phyloP scores from a whole-genome alignment of 2,797 vertebrate genomes.

The Labeo calbasu region DNA sequence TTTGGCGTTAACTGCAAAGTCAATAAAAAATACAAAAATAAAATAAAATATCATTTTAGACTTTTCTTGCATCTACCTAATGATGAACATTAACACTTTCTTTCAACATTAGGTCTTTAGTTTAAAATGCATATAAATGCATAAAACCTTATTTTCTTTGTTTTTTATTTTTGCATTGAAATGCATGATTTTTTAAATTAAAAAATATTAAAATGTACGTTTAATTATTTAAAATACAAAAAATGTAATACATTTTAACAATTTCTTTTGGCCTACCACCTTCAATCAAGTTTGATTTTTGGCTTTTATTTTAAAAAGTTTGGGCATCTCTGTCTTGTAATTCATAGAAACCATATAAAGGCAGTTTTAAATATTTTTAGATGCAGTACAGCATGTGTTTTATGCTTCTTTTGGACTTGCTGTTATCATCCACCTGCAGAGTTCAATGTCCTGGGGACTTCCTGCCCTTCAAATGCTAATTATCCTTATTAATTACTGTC shows the following conservation, averaged over 20 bases:
- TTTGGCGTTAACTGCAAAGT: neutral
- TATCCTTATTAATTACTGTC: constrained; percentile 74
- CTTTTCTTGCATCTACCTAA: neutral
- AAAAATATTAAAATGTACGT: no score
- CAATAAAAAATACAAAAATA: neutral
- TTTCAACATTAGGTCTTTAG: neutral
- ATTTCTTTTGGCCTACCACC: neutral
- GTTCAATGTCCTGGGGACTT: constrained; percentile 47
- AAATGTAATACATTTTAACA: neutral
- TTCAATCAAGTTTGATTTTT: neutral
- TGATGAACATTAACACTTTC: no score
- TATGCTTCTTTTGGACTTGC: neutral
- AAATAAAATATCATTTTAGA: neutral
- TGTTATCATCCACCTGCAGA: constrained; percentile 39
- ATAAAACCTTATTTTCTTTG: neutral
- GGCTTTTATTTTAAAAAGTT: neutral
- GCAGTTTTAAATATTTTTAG: neutral
- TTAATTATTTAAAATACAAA: no score
- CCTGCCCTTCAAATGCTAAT: constrained; percentile 72
- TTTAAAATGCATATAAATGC: neutral
- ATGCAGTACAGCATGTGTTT: neutral
- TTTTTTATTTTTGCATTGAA: neutral
- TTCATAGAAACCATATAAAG: neutral
- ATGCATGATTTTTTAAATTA: neutral
- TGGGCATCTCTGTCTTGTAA: neutral